Evolutionary conservation across 2,888 invertebrate species (phyloP).

Genomic region (Calliopum simillimum): DNA sequence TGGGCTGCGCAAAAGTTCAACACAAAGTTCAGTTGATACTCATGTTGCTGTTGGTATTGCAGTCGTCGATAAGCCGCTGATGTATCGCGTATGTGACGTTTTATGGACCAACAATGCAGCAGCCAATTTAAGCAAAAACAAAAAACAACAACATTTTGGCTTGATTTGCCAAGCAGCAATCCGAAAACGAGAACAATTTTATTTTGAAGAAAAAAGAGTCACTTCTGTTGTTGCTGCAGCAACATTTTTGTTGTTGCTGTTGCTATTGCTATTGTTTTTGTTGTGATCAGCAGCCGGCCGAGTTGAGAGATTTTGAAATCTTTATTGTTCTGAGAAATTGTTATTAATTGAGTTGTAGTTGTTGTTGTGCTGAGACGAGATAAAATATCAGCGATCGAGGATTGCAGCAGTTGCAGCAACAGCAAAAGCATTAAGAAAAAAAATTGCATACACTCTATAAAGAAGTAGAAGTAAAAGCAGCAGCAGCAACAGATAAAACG

Average conservation of each 20-base stretch:
- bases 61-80: conserved; percentile 26
- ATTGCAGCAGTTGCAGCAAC: conserved; percentile 14
- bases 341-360: conserved; percentile 66
- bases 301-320: conserved; percentile 40
- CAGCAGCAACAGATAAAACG: conserved; percentile 4
- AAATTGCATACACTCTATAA: not conserved
- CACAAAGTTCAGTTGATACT: conserved; percentile 32
- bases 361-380: conserved; percentile 39
- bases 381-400: conserved; percentile 47
- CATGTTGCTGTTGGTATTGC: conserved; percentile 3
- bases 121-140: conserved; percentile 11
- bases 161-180: not conserved
- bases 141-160: not conserved
- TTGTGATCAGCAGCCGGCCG: not conserved
- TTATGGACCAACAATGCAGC: not conserved
- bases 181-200: no score
- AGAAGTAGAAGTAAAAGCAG: not conserved
- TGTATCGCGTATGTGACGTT: conserved; percentile 18
- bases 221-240: no score
- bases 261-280: not conserved
- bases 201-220: no score
- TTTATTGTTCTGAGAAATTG: conserved; percentile 65
- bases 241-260: not conserved
- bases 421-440: not conserved
- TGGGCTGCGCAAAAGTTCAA: conserved; percentile 34